Base-by-base conservation (phyloP, 1,140 invertebrate genomes). In the Lepidurus apus region DNA sequence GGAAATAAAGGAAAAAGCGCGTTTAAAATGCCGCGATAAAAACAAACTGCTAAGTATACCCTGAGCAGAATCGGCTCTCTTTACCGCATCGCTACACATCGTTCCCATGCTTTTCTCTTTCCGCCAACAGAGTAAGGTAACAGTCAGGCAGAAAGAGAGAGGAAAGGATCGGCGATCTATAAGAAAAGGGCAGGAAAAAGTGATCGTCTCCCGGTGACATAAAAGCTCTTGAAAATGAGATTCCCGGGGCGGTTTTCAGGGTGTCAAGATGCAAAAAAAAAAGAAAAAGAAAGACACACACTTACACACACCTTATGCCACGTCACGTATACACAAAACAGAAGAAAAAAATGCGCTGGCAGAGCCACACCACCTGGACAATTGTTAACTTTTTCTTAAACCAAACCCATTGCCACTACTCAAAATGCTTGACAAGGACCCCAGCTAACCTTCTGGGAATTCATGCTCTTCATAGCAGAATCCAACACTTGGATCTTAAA, bases 191-290 rank as follows among this genome's bases (percentile, higher is more conserved):
- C 17, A 65, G 21, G 53, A 21, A 65, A 34, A 65, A 65, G 53
- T 65, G 53, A 65, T 65, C 53, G 8, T 65, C 53, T 21, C 53
- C 53, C 17, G 53, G 17, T 65, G 53, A 65, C 53, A 65, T 65
- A 65, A 65, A 65, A 65, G 53, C 53, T 65, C 53, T 65, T 65
- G 53, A 65, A 65, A 65, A 65, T 65, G 53, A 65, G 53, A 65
- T 65, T 65, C 53, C 53, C 53, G 53, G 53, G 53, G 53, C 53
- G 53, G 53, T 21, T 21, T 65, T 65, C 17, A 65, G 53, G 13
- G 53, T 65, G 53, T 65, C 21, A 21, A 21, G 13, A 65, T 21
- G 17, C 53, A 65, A 65, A 65, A 65, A 65, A 65, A 7, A 65
- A 0, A 53, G 13, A 53, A 13, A 53, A 26, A 26, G 1, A 26